These are phyloP conservation scores for Bothrops jararaca DNA, from an alignment of 2,113 vertebrate genomes.

Conservation along the genomic window DNA sequence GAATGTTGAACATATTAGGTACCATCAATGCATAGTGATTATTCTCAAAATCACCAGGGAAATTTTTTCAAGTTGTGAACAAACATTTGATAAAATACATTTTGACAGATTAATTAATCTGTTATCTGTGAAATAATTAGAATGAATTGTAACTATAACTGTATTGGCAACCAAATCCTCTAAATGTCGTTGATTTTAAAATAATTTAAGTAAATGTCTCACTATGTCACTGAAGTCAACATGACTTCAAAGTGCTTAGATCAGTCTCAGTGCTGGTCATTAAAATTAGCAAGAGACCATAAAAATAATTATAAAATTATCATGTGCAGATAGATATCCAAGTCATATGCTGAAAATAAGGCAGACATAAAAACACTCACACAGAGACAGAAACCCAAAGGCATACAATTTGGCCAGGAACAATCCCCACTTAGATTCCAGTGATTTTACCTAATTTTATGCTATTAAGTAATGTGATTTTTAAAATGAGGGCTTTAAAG, in stretches of 20 bases:
- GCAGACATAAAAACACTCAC: background rate
- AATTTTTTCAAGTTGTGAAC: conserved; percentile 41
- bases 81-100: conserved; percentile 31
- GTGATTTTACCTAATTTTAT: too few relatives aligned
- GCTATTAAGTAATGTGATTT: background rate
- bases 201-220: background rate
- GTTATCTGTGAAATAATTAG: conserved; percentile 24
- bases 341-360: background rate
- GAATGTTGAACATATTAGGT: background rate
- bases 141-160: conserved; percentile 34
- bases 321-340: background rate
- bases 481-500: background rate
- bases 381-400: background rate
- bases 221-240: background rate
- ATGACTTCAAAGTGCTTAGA: background rate
- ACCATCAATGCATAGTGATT: conserved; percentile 27
- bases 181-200: background rate
- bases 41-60: conserved; percentile 37
- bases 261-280: background rate
- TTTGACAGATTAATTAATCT: conserved; percentile 35
- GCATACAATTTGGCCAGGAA: background rate
- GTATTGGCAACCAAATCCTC: conserved; percentile 21
- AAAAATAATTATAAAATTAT: background rate
- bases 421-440: background rate
- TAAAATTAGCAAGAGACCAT: background rate